phyloP scores from a whole-genome alignment of 64 coral and sea anemone genomes.

The Porites lutea region DNA sequence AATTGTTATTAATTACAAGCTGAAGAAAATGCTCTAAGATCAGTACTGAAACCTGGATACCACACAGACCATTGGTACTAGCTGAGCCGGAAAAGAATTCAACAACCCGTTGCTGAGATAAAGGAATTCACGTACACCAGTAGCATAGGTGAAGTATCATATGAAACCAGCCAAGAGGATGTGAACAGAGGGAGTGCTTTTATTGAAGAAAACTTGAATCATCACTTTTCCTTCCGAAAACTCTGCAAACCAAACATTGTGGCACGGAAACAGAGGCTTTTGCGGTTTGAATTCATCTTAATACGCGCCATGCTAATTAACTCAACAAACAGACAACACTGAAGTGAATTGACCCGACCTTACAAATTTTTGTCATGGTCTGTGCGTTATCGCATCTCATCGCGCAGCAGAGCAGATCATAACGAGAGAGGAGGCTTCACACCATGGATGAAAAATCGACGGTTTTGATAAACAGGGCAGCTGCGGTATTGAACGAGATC shows the following conservation, averaged over 20 bases:
- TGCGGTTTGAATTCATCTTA: neutral
- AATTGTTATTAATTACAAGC: constrained; percentile 33
- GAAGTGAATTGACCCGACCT: neutral
- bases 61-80: neutral
- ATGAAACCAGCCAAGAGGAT: neutral
- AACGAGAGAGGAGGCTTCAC: neutral
- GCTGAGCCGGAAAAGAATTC: neutral
- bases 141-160: neutral
- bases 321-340: neutral
- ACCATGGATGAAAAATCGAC: neutral
- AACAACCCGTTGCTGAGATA: neutral
- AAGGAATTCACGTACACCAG: too few relatives aligned
- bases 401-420: neutral
- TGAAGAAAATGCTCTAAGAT: neutral
- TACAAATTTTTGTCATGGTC: neutral
- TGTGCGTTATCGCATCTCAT: neutral
- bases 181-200: neutral
- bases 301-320: neutral
- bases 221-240: neutral
- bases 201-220: neutral
- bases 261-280: neutral
- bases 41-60: neutral
- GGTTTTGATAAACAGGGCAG: neutral
- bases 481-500: neutral
- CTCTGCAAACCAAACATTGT: constrained; percentile 17